Conservation (phyloP, 2,113 vertebrate species). For the Emydocephalus ijimae region DNA sequence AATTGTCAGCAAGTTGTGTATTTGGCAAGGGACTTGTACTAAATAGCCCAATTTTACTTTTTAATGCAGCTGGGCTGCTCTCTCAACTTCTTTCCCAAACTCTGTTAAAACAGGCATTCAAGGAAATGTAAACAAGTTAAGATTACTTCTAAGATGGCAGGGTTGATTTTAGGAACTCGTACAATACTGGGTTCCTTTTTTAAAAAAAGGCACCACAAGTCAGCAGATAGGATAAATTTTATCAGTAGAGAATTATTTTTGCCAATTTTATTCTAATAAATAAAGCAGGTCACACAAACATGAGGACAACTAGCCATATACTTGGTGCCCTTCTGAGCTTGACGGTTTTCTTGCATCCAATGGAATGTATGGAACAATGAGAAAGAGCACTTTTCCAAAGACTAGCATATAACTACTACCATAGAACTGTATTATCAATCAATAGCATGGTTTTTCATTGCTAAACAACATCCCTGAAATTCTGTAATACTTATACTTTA, state of each 20-base stretch:
- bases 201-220: background rate
- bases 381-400: background rate
- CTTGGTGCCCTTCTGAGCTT: background rate
- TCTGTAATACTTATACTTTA: background rate
- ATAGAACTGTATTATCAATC: background rate
- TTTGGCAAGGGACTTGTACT: constrained; percentile 53
- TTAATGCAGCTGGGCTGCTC: background rate
- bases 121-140: background rate
- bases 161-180: constrained; percentile 11
- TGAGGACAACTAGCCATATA: background rate
- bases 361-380: background rate
- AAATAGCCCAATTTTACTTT: constrained; percentile 47
- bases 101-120: constrained; percentile 20
- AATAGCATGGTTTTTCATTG: background rate
- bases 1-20: constrained; percentile 58
- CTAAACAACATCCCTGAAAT: background rate
- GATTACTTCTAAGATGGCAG: background rate
- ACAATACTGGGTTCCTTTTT: background rate
- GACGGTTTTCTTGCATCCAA: background rate
- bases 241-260: background rate
- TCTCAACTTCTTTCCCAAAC: constrained; percentile 7
- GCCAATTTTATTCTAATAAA: background rate
- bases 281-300: background rate
- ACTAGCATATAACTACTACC: background rate
- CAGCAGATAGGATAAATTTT: background rate